Evolutionary conservation across 2,888 invertebrate species (phyloP).

Genomic region (Agapetus fuscipes): DNA sequence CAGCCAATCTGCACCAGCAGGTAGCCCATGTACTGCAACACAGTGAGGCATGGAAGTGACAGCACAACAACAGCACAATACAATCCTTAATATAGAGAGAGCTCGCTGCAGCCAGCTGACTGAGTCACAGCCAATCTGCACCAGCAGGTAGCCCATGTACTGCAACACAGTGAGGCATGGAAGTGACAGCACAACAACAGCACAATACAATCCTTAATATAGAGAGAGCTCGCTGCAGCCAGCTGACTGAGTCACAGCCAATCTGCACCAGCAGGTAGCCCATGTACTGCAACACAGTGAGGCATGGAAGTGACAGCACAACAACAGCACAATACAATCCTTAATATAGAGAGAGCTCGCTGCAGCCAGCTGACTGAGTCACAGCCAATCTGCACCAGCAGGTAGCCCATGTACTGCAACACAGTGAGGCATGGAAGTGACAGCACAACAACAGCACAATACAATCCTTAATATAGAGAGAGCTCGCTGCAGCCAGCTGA

Average conservation of each 20-base stretch:
- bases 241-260: slow-evolving; percentile 39
- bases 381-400: slow-evolving; percentile 43
- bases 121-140: slow-evolving; percentile 33
- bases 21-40: slow-evolving; percentile 58
- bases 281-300: slow-evolving; percentile 47
- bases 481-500: slow-evolving; percentile 61
- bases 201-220: no score
- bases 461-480: no score
- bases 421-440: no score
- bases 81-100: no score
- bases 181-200: no score
- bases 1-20: slow-evolving; percentile 44
- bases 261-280: slow-evolving; percentile 56
- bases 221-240: slow-evolving; percentile 65
- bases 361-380: slow-evolving; percentile 55
- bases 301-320: no score
- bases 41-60: no score
- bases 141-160: slow-evolving; percentile 64
- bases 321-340: no score
- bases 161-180: slow-evolving; percentile 31
- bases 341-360: no score
- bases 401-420: slow-evolving; percentile 59
- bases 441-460: no score
- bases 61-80: no score
- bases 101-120: slow-evolving; percentile 62